Base-by-base conservation (phyloP, 2,113 vertebrate genomes). In the Hydrolagus affinis region DNA sequence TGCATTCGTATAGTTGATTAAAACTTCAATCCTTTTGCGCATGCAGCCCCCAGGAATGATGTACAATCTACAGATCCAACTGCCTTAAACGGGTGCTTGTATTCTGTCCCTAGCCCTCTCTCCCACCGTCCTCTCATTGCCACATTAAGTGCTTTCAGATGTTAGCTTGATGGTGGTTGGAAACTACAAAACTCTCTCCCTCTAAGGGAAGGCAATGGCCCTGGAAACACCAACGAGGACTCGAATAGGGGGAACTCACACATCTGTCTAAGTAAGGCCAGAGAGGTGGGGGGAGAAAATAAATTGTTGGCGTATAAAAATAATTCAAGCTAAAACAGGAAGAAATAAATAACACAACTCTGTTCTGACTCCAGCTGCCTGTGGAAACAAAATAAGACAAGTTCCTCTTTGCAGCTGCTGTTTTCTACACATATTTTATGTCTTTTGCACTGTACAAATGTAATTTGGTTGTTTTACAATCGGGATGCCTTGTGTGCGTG, bases 121-220 rank as follows among this genome's bases (percentile, higher is more conserved):
- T 83, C 60, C 21, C 78, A 7, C 21, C 15, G 8, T 32, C 60
- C 60, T 62, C 59, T 83, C 25, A 30, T 83, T 83, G 66, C 78
- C 60, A 66, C 32, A 28, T 44, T 83, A 83, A 83, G 78, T 83
- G 62, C 28, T 83, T 64, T 66, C 78, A 83, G 78, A 83, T 83
- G 78, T 83, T 83, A 62, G 78, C 62, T 17, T 25, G 30, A 25
- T 10, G 25, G 15, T 32, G 76, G 2, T 12, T 28, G 14, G 12
- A 12, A 25, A 8, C 74, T n/a, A 21, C 14, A n/a, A 11, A 30
- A 10, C 21, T 56, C 57, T 14, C 0, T 25, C 21, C 15, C 0
- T 14, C 21, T 28, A 17, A 19, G 15, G 11, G 25, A 32, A 64
- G 3, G 60, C 44, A 44, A 0, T 25, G 3, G 9, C 30, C 3